Evolutionary conservation across 2,113 vertebrate genomes (phyloP).

Genomic region (Danio rerio): DNA sequence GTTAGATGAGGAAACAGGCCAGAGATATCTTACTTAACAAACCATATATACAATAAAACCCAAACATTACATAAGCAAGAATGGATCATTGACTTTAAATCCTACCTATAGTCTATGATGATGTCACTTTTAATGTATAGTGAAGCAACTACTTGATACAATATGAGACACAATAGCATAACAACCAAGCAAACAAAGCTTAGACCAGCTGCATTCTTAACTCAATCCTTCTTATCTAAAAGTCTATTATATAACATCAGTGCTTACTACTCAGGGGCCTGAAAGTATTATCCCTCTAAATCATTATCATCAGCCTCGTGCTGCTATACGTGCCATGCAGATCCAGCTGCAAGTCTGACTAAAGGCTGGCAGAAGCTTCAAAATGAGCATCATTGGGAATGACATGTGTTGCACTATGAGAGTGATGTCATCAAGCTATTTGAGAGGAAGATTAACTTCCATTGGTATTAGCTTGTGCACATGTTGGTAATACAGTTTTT

Average conservation of each 20-base stretch:
- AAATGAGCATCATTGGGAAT: background rate
- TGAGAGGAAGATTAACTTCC: background rate
- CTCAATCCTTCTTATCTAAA: slow-evolving; percentile 36
- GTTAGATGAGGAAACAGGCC: background rate
- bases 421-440: background rate
- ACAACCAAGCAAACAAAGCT: slow-evolving; percentile 3
- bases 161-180: background rate
- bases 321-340: background rate
- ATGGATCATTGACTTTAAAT: background rate
- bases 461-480: too few species aligned
- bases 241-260: slow-evolving; percentile 27
- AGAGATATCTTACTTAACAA: background rate
- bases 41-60: background rate
- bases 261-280: background rate
- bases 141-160: background rate
- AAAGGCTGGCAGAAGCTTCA: background rate
- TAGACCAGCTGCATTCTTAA: background rate
- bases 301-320: slow-evolving; percentile 3
- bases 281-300: slow-evolving; percentile 17
- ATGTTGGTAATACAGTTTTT: too few species aligned
- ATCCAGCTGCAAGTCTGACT: slow-evolving; percentile 3
- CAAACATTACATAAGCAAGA: background rate
- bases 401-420: background rate
- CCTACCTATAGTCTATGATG: background rate
- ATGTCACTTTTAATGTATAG: background rate